Conservation (phyloP, 2,888 invertebrate species). For the Cheilosia soror region DNA sequence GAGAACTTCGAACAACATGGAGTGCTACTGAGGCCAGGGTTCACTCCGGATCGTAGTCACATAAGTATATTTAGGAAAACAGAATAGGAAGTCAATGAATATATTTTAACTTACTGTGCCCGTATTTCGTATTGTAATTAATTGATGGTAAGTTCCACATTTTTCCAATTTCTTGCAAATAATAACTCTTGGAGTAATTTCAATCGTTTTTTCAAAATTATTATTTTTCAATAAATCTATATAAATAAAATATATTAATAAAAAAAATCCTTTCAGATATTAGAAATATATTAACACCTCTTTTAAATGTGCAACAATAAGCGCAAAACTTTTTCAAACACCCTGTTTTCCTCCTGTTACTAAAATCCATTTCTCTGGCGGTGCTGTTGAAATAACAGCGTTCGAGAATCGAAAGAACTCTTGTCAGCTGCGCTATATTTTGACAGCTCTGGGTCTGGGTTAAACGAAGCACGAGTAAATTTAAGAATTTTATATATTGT, state of each 20-base stretch:
- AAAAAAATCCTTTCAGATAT: neutral
- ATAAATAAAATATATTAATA: too few relatives aligned
- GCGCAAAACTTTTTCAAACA: constrained; percentile 13
- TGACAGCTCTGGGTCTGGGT: constrained; percentile 43
- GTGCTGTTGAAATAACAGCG: neutral
- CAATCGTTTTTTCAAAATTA: constrained; percentile 51
- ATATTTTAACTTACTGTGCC: constrained; percentile 43
- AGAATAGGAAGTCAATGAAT: neutral
- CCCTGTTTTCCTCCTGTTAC: neutral
- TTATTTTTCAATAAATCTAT: constrained; percentile 56
- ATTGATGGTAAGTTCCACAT: constrained; percentile 29
- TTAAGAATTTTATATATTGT: constrained; percentile 13
- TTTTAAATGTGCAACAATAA: constrained; percentile 53
- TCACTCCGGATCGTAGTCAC: too few relatives aligned
- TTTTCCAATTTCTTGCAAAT: constrained; percentile 21
- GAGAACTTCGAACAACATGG: too few relatives aligned
- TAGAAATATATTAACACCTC: constrained; percentile 18
- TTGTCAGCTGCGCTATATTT: constrained; percentile 35
- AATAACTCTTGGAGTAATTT: constrained; percentile 51
- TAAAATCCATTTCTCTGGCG: constrained; percentile 48
- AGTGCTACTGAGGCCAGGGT: too few relatives aligned
- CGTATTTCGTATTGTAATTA: constrained; percentile 34
- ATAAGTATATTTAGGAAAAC: too few relatives aligned
- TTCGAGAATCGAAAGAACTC: constrained; percentile 27
- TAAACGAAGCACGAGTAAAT: constrained; percentile 52